Base-by-base conservation (phyloP, 2,113 vertebrate species). In the Cyprinodon tularosa region DNA sequence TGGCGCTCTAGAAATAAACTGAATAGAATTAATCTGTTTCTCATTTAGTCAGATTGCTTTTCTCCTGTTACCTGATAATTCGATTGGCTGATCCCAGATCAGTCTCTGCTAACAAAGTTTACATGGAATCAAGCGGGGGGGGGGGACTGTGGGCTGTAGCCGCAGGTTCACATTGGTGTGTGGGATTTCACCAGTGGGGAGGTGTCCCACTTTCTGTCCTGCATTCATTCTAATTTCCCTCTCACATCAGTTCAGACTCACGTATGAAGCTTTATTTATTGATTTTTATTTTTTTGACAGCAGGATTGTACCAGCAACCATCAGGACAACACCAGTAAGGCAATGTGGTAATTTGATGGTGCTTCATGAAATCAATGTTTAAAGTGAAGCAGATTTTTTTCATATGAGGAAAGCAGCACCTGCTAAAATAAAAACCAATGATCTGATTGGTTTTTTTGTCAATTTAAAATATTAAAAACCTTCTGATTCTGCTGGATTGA, bases 181-280 rank as follows among this genome's bases (percentile, higher is more conserved):
- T 57, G 50, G 50, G 50, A 57, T 57, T 57, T n/a, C 50, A 57
- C 50, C 50, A 57, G 50, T 57, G 50, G 50, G 50, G 50, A 57
- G 17, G 50, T 57, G 50, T n/a, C 50, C 50, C 50, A 57, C 50
- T 57, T 57, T 57, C 8, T 14, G 17, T n/a, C 50, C 50, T 17
- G 50, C 5, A 20, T 57, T 57, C 50, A 57, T 57, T 14, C 50
- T 57, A 57, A 57, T 57, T 29, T 57, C 50, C n/a, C 20, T 57
- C n/a, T 57, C 50, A 57, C 50, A 20, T 20, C n/a, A 57, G n/a
- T 57, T 57, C 50, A 57, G 50, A 20, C 50, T 57, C 2, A 57
- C 10, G 50, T 57, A 57, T 57, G 50, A n/a, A n/a, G 20, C 29
- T 29, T 29, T 29, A 29, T 29, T 29, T 29, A 29, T 29, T 29